Evolutionary conservation across 2,113 vertebrate genomes (phyloP), one percentile per base, ranked within the genome.

Genomic region (Cephalopterus ornatus): DNA sequence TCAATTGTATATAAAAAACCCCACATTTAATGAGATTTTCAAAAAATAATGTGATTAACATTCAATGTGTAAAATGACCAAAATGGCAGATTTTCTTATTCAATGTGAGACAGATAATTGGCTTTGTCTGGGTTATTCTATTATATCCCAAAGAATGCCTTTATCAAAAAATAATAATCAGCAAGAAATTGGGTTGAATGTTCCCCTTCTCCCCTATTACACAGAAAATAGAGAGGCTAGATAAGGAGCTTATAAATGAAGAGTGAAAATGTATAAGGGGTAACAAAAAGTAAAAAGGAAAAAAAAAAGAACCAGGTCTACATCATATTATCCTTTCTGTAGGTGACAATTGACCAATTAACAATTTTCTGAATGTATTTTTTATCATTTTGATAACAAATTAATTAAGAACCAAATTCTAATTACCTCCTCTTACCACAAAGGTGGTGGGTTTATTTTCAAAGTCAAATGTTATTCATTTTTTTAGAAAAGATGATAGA

Each of bases 121-220:
- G 42, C 37, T 78, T 83, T 91, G 55, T 79, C 76, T 84, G 92
- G 41, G 23, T 93, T 96, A 85, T 88, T 87, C 73, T 88, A 87
- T 86, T 90, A 72, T 95, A 73, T 83, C 68, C 50, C 41, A 65
- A 93, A 96, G 66, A 97, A 93, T 94, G 78, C 50, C 39, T 88
- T 95, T 56, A 94, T 96, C 12, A 76, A 89, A 92, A 93, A 88
- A 84, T 77, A 97, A 93, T 89, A 90, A 91, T 96, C 68, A 80
- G 72, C 66, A 89, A 92, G 70, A 89, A 93, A 94, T 87, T 85
- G 73, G 88, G 58, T 89, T 93, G 87, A 95, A 85, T 53, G 27
- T 74, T 95, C 87, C 95, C 89, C 93, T 95, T 95, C 44, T 89
- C 24, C 23, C 30, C 50, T 88, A 32, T 93, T 61, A 65, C 41